Percentiles rank a stretch among this genome's conserved stretches.
Evolutionary conservation across 2,888 invertebrate genomes (phyloP).

Genomic region (Emesis furor): DNA sequence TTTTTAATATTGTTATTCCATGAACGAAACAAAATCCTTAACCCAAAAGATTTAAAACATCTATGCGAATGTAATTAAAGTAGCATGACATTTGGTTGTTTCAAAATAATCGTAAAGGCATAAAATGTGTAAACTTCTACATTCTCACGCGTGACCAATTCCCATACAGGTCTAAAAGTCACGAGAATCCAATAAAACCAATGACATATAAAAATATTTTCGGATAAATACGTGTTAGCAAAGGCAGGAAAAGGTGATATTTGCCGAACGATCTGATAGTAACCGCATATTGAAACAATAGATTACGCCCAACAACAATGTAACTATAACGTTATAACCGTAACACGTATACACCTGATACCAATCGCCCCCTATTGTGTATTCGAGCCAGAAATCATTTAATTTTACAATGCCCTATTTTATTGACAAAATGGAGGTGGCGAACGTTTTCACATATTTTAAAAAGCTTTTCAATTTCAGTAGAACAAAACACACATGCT

Average conservation of each 20-base stretch:
- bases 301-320: constrained; percentile 20
- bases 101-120: not conserved
- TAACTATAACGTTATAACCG: constrained; percentile 13
- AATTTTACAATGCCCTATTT: constrained; percentile 20
- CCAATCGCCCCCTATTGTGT: constrained; percentile 21
- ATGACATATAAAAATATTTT: constrained; percentile 64
- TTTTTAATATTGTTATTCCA: not conserved
- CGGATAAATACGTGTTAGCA: constrained; percentile 45
- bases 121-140: not conserved
- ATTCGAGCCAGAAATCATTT: constrained; percentile 26
- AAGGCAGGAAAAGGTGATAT: constrained; percentile 15
- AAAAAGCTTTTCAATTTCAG: constrained; percentile 5
- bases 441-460: constrained; percentile 5
- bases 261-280: constrained; percentile 17
- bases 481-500: constrained; percentile 22
- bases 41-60: not conserved
- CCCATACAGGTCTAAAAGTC: constrained; percentile 55
- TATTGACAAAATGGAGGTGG: constrained; percentile 18
- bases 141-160: constrained; percentile 55
- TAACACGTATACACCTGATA: constrained; percentile 19
- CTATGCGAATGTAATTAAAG: not conserved
- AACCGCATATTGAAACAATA: constrained; percentile 25
- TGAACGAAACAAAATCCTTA: not conserved
- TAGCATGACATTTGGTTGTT: constrained; percentile 11
- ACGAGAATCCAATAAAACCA: constrained; percentile 64